Base-by-base conservation (phyloP, 2,888 invertebrate species). In the Rotaria magnacalcarata region DNA sequence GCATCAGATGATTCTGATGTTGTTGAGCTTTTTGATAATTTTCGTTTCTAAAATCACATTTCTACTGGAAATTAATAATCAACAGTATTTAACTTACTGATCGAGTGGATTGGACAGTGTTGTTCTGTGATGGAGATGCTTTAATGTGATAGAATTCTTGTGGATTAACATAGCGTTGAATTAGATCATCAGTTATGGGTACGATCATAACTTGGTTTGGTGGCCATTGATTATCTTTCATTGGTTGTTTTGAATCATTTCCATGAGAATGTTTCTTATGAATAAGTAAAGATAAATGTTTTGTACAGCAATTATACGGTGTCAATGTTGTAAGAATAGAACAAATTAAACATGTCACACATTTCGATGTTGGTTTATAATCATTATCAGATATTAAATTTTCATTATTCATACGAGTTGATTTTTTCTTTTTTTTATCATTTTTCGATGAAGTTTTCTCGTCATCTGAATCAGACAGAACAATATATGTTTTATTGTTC, bases 201-300 rank as follows among this genome's bases (percentile, higher is more conserved):
- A 67, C 27, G 34, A 67, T 67, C 67, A 67, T 67, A 16, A 67
- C 67, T 34, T 67, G 67, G 2, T 34, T 34, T 34, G 67, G 34
- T 27, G 34, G 34, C 27, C 19, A 67, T 67, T 67, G 34, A 34
- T 67, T 27, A 3, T 7, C 34, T 19, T 4, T 41, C 3, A 4
- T 34, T 19, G 11, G 34, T 41, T 6, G 11, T 16, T 34, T 67
- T 67, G 34, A 6, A 67, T 19, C 10, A 11, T n/a, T 27, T 19
- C 14, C 10, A 27, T 60, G n/a, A 60, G 34, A 27, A 34, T 41
- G 16, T 19, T 67, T 67, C 3, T 19, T 34, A 67, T 41, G 5
- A 19, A 34, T 41, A 27, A 67, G 94, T n/a, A 97, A 98, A 89
- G 94, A 86, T 67, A 67, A 54, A 43, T 86, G 86, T 74, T 86